Percentiles rank a stretch among this genome's conserved stretches.
Evolutionary conservation across 2,888 invertebrate species (phyloP).

Genomic region (Furcula furcula): DNA sequence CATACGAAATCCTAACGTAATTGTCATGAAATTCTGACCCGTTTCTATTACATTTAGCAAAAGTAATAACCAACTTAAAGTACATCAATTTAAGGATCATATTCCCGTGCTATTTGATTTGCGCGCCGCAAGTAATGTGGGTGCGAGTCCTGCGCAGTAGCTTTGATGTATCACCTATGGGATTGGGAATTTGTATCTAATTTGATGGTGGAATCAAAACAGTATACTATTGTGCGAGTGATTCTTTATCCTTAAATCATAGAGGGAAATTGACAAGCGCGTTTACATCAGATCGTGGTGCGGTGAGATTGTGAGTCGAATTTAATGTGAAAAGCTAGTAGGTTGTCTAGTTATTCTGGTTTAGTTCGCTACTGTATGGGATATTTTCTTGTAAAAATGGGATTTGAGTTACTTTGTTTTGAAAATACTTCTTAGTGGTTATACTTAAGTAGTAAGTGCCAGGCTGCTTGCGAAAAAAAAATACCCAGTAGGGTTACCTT

Average conservation of each 20-base stretch:
- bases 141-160: conserved; percentile 25
- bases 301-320: too few relatives aligned
- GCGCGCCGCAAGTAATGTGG: conserved; percentile 19
- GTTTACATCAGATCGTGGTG: too few relatives aligned
- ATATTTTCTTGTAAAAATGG: too few relatives aligned
- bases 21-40: conserved; percentile 14
- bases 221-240: conserved; percentile 28
- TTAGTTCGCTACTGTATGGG: too few relatives aligned
- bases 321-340: too few relatives aligned
- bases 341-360: too few relatives aligned
- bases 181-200: conserved; percentile 47
- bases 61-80: conserved; percentile 7
- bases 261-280: too few relatives aligned
- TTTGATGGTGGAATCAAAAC: conserved; percentile 54
- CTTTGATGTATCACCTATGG: conserved; percentile 55
- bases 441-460: too few relatives aligned
- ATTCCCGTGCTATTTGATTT: conserved; percentile 10
- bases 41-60: background rate
- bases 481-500: too few relatives aligned
- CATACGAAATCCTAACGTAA: conserved; percentile 16
- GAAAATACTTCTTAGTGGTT: too few relatives aligned
- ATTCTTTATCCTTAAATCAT: conserved; percentile 27
- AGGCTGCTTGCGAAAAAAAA: too few relatives aligned
- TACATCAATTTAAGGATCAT: conserved; percentile 10
- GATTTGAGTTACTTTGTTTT: too few relatives aligned